Evolutionary conservation across 1,140 invertebrate species (phyloP).

Genomic region (Cyclargus thomasi): DNA sequence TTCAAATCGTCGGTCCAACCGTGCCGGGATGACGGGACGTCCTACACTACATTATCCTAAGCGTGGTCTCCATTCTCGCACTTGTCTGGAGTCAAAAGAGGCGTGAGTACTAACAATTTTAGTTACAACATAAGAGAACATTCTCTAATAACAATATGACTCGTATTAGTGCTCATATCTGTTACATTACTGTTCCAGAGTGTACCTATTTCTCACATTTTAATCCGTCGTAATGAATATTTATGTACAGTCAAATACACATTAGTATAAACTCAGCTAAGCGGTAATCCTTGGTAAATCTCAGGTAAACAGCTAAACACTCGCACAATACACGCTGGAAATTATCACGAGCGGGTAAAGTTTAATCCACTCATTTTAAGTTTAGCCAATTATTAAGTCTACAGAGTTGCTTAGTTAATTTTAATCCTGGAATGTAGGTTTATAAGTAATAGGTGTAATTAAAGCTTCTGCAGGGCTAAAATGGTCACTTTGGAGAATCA

Average conservation of each 20-base stretch:
- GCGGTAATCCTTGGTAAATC: neutral
- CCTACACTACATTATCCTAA: no score
- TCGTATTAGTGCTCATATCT: no score
- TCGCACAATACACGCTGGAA: neutral
- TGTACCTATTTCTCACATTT: neutral
- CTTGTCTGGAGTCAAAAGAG: no score
- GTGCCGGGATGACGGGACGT: no score
- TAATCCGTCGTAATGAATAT: neutral
- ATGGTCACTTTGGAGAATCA: no score
- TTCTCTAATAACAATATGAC: no score
- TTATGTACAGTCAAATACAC: neutral
- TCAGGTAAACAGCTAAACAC: neutral
- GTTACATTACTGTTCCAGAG: neutral
- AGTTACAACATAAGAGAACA: no score
- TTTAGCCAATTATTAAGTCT: neutral
- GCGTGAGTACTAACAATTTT: no score
- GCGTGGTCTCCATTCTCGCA: no score
- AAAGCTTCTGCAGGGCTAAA: no score
- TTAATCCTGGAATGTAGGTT: neutral
- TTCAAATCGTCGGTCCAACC: no score
- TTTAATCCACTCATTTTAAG: slow-evolving; percentile 9
- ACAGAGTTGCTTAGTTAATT: neutral
- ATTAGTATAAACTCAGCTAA: neutral
- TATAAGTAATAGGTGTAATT: no score
- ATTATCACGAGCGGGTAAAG: neutral